Evolutionary conservation across 2,797 vertebrate genomes (phyloP).

Genomic region (Chaenodraco wilsoni): DNA sequence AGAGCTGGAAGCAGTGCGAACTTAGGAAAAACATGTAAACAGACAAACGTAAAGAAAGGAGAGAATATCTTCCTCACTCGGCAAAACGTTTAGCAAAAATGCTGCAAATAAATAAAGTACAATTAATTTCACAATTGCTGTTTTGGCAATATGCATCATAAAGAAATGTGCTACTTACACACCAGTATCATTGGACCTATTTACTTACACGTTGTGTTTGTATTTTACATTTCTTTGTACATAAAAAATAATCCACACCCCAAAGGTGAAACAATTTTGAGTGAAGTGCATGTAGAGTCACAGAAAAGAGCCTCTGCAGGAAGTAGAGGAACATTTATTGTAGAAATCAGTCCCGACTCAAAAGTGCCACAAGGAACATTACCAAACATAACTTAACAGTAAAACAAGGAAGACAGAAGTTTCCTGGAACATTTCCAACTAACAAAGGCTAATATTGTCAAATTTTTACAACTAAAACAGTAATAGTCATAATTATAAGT

Average conservation of each 20-base stretch:
- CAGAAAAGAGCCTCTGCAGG: background rate
- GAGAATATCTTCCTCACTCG: no score
- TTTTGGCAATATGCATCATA: background rate
- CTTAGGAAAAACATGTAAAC: background rate
- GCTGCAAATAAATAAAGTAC: no score
- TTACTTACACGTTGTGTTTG: background rate
- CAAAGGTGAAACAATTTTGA: background rate
- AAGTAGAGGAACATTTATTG: slow-evolving; percentile 45
- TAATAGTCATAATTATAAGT: slow-evolving; percentile 8
- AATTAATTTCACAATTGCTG: background rate
- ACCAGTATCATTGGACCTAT: background rate
- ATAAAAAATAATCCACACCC: background rate
- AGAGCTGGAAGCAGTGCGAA: background rate
- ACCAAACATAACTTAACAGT: slow-evolving; percentile 27
- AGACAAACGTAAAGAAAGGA: no score
- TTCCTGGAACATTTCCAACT: slow-evolving; percentile 42
- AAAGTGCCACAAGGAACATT: slow-evolving; percentile 17
- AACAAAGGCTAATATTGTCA: slow-evolving; percentile 38
- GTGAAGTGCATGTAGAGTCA: background rate
- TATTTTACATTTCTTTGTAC: background rate
- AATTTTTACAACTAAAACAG: slow-evolving; percentile 2
- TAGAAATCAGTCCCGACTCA: slow-evolving; percentile 34
- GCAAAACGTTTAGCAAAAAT: no score
- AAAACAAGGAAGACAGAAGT: slow-evolving; percentile 37
- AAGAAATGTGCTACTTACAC: background rate